Percentiles rank a stretch among this genome's conserved stretches.
Evolutionary conservation across 2,113 vertebrate genomes (phyloP).

Genomic region (Micronycteris hirsuta): DNA sequence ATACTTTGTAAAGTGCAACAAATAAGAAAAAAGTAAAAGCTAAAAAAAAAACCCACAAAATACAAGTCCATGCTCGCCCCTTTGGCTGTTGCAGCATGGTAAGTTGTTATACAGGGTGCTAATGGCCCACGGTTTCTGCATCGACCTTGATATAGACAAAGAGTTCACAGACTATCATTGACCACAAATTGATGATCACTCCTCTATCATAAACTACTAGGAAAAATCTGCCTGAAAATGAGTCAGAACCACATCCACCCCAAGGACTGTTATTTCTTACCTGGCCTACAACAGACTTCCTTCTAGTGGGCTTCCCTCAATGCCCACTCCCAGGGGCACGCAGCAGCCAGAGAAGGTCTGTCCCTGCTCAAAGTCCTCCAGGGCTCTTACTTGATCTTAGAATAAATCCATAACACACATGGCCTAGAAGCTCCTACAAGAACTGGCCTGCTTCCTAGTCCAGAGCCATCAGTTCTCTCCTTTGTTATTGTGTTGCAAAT

Average conservation of each 20-base stretch:
- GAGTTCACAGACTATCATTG: background rate
- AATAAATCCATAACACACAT: background rate
- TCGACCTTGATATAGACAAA: background rate
- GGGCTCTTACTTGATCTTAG: background rate
- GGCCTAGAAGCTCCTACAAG: background rate
- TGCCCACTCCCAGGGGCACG: background rate
- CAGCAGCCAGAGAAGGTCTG: background rate
- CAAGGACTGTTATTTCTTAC: background rate
- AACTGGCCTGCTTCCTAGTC: background rate
- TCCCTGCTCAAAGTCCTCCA: no score
- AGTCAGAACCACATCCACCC: background rate
- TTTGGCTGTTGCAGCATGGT: background rate
- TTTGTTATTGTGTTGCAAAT: background rate
- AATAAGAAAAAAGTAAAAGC: background rate
- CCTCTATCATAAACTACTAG: background rate
- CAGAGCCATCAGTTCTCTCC: background rate
- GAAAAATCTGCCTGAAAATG: background rate
- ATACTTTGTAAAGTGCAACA: background rate
- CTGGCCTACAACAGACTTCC: background rate
- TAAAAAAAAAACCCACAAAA: background rate
- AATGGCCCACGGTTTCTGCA: background rate
- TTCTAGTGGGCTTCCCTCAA: background rate
- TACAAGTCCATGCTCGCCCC: background rate
- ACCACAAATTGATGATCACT: no score
- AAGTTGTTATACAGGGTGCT: background rate